Evolutionary conservation across 2,888 invertebrate genomes (phyloP).

Genomic region (Clunio marinus): DNA sequence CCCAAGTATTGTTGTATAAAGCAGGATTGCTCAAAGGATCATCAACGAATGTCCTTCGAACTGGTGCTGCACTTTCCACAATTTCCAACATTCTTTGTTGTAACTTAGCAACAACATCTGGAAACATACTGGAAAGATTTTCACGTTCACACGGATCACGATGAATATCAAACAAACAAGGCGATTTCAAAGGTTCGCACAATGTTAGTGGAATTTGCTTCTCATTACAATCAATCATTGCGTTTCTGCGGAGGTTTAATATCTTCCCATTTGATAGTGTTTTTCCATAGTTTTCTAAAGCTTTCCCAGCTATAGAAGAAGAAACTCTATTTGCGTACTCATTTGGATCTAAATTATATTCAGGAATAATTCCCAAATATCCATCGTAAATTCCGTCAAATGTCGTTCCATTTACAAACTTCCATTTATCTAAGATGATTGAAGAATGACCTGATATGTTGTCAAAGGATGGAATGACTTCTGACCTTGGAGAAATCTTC

Average conservation of each 20-base stretch:
- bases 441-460: slow-evolving; percentile 52
- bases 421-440: slow-evolving; percentile 44
- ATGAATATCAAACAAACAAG: slow-evolving; percentile 54
- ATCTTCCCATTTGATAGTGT: not conserved
- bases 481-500: slow-evolving; percentile 53
- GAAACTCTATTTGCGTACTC: slow-evolving; percentile 43
- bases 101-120: not conserved
- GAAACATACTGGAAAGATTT: slow-evolving; percentile 44
- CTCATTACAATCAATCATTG: not conserved
- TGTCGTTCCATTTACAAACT: slow-evolving; percentile 48
- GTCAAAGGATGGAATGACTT: slow-evolving; percentile 66
- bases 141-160: slow-evolving; percentile 55
- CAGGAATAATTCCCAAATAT: slow-evolving; percentile 43
- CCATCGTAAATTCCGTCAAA: slow-evolving; percentile 43
- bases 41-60: slow-evolving; percentile 2
- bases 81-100: not conserved
- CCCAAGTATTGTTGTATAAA: too few species aligned
- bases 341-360: not conserved
- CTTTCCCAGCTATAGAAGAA: slow-evolving; percentile 43
- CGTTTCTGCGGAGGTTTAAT: not conserved
- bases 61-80: not conserved
- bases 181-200: slow-evolving; percentile 46
- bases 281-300: slow-evolving; percentile 27
- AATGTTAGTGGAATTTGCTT: not conserved
- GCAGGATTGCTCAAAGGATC: too few species aligned